Evolutionary conservation across 2,888 invertebrate genomes (phyloP), one percentile per base, ranked within the genome.

Genomic region (Nephrotoma appendiculata): DNA sequence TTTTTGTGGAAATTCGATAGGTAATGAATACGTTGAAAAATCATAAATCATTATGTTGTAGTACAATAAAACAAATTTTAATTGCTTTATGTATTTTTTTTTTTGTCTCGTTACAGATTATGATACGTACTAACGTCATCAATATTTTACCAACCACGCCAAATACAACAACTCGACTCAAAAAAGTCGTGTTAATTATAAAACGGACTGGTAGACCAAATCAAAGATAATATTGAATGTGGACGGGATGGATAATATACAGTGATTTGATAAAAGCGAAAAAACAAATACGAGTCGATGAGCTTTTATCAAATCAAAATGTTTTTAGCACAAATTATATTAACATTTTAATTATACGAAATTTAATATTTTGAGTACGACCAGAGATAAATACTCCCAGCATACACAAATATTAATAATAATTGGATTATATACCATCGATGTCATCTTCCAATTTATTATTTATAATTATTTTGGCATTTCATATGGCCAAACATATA

Each of bases 391-490:
- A 44, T 44, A 11, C 6, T 2, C 48, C 15, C 52, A n/a, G 31
- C 52, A 15, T 52, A 52, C 52, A 41, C 4, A 83, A 83, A 5
- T 42, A 84, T 42, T 15, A n/a, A 48, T 15, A 4, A 84, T 41
- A 84, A 84, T 84, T 84, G 84, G 43, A 84, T 42, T 12, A 42
- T 84, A 84, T 42, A 42, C 45, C 85, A 43, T 44, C 85, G 85
- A 85, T 85, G 85, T 85, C 85, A 85, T 85, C 85, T 44, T 44
- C 19, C 44, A 85, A 85, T 85, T 85, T 85, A 85, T 85, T 43
- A 44, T 44, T 85, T 44, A 19, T 85, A 44, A 44, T 85, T 44
- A 85, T 85, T 1, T 85, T 85, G 85, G 85, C 85, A 45, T 85
- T 85, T 15, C 85, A 85, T 19, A 44, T 84, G 43, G 85, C 85